A percentile compares a stretch with the other conserved stretches of the same genome.
Evolutionary conservation across 2,888 invertebrate genomes (phyloP).

Genomic region (Blastobasis adustella): DNA sequence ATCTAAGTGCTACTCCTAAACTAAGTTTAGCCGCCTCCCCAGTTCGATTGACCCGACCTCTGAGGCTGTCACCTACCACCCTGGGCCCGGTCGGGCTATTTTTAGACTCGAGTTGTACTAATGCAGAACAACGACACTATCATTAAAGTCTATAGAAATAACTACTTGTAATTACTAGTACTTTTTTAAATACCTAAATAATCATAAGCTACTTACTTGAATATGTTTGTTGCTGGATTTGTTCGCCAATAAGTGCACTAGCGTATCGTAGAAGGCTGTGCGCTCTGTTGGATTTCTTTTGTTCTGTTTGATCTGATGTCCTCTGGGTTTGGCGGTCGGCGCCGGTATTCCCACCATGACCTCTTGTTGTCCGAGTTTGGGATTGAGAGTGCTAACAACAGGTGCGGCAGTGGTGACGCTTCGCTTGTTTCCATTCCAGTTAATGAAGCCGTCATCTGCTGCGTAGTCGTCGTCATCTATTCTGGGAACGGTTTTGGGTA

Average conservation of each 20-base stretch:
- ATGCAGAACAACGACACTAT: not conserved
- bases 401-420: slow-evolving; percentile 55
- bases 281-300: slow-evolving; percentile 34
- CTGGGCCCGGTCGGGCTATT: slow-evolving; percentile 63
- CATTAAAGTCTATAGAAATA: too few relatives aligned
- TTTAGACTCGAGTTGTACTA: slow-evolving; percentile 49
- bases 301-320: slow-evolving; percentile 33
- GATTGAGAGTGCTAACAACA: slow-evolving; percentile 27
- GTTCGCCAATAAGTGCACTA: slow-evolving; percentile 63
- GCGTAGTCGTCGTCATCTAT: slow-evolving; percentile 63
- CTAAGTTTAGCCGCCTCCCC: slow-evolving; percentile 22
- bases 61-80: slow-evolving; percentile 61
- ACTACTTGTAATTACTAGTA: too few relatives aligned
- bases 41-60: slow-evolving; percentile 64
- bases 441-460: slow-evolving; percentile 67
- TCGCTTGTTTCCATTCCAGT: slow-evolving; percentile 69
- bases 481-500: slow-evolving; percentile 58
- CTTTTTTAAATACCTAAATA: not conserved
- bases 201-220: slow-evolving; percentile 64
- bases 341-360: slow-evolving; percentile 77
- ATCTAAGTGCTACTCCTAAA: too few relatives aligned
- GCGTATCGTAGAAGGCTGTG: slow-evolving; percentile 57
- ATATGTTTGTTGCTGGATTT: slow-evolving; percentile 65
- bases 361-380: slow-evolving; percentile 76
- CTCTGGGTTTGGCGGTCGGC: slow-evolving; percentile 49